Conservation (phyloP, 2,797 vertebrate species). For the Labeo calbasu region DNA sequence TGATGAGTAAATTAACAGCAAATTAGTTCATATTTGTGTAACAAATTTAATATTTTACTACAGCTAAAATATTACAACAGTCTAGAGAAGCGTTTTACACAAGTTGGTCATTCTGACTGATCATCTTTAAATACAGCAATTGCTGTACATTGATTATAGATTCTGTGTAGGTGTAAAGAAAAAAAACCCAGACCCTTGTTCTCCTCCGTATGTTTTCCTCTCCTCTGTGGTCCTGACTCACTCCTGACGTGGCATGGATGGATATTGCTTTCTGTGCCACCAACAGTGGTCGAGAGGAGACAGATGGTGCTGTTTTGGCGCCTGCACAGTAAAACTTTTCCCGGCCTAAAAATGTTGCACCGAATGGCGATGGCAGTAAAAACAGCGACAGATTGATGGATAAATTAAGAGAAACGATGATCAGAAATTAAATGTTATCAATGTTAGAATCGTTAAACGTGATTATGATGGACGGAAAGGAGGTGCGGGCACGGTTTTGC, state of each 20-base stretch:
- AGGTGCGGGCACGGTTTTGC: neutral
- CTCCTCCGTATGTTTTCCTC: neutral
- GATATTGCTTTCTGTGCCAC: conserved; percentile 59
- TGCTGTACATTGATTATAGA: neutral
- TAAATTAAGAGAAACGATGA: conserved; percentile 52
- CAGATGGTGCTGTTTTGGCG: conserved; percentile 71
- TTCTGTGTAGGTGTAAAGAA: neutral
- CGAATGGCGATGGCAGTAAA: conserved; percentile 65
- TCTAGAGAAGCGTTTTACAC: neutral
- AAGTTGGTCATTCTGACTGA: neutral
- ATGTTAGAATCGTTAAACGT: neutral
- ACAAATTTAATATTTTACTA: neutral
- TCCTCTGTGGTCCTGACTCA: conserved; percentile 36
- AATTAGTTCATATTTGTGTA: neutral
- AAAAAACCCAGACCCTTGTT: neutral
- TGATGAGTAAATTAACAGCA: neutral
- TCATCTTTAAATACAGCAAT: neutral
- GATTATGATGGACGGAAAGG: conserved; percentile 13
- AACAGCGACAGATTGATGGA: conserved; percentile 50
- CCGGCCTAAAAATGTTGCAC: conserved; percentile 59
- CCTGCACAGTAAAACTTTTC: conserved; percentile 65
- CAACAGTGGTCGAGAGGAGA: conserved; percentile 62
- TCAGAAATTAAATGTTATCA: conserved; percentile 8
- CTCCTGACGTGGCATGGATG: conserved; percentile 31
- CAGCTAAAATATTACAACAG: neutral